These are phyloP conservation scores for Thalassoma bifasciatum DNA, from an alignment of 2,113 vertebrate genomes.

Conservation along the genomic window DNA sequence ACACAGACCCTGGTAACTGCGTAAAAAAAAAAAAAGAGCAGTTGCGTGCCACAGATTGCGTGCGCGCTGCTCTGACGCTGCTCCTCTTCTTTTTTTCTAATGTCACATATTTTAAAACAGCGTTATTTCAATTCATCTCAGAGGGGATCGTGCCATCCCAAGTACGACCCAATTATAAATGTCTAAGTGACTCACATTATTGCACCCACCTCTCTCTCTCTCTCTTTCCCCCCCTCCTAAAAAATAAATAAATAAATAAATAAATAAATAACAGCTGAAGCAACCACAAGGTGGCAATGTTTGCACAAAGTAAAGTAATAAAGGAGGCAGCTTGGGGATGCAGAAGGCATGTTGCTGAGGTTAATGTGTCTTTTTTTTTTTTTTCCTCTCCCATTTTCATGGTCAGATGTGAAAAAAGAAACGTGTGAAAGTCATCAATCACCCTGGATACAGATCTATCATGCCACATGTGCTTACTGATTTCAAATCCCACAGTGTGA, in stretches of 20 bases:
- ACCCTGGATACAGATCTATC: conserved; percentile 33
- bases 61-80: conserved; percentile 21
- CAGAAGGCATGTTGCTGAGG: conserved; percentile 69
- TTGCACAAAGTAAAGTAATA: conserved; percentile 89
- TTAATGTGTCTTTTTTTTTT: conserved; percentile 50
- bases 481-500: conserved; percentile 68
- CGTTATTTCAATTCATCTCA: conserved; percentile 31
- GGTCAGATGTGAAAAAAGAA: conserved; percentile 30
- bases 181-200: conserved; percentile 72
- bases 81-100: conserved; percentile 7
- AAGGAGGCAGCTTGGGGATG: conserved; percentile 75
- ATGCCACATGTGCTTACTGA: conserved; percentile 35
- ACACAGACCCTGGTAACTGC: conserved; percentile 45
- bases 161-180: conserved; percentile 67
- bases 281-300: conserved; percentile 97
- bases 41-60: conserved; percentile 38
- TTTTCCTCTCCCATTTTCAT: conserved; percentile 12
- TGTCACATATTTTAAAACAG: conserved; percentile 29
- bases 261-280: conserved; percentile 61
- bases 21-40: conserved; percentile 66
- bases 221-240: no score
- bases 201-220: conserved; percentile 33
- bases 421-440: conserved; percentile 37
- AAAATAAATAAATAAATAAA: conserved; percentile 66
- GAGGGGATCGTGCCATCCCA: conserved; percentile 22